These are phyloP conservation scores for Saccostrea cuccullata DNA, from an alignment of 1,140 invertebrate species.

Conservation along the genomic window DNA sequence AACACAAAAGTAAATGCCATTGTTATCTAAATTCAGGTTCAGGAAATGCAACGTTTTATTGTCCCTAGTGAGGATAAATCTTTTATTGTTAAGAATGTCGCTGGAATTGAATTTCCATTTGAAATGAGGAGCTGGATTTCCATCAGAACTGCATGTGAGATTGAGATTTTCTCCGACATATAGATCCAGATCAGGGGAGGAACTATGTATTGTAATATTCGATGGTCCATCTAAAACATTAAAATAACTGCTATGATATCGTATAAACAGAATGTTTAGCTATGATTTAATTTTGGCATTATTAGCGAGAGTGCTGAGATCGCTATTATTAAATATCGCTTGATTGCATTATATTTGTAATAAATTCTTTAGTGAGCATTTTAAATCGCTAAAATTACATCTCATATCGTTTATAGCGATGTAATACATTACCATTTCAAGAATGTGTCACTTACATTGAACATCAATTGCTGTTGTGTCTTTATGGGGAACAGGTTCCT, in stretches of 20 bases:
- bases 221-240: not conserved
- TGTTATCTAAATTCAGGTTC: not conserved
- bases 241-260: no score
- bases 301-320: no score
- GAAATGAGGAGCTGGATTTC: not conserved
- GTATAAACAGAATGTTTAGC: no score
- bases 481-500: not conserved
- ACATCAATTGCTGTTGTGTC: not conserved
- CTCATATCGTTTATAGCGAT: no score
- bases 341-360: no score
- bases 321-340: no score
- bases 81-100: not conserved
- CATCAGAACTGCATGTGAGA: not conserved
- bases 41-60: not conserved
- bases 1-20: not conserved
- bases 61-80: not conserved
- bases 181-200: not conserved
- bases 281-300: no score
- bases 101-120: not conserved
- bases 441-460: not conserved
- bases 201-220: not conserved
- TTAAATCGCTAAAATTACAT: no score
- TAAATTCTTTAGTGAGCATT: no score
- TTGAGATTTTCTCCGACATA: not conserved
- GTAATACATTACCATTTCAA: not conserved